Percentiles rank a stretch among this genome's conserved stretches.
Evolutionary conservation across 2,888 invertebrate species (phyloP).

Genomic region (Scrobipalpa atriplicella): DNA sequence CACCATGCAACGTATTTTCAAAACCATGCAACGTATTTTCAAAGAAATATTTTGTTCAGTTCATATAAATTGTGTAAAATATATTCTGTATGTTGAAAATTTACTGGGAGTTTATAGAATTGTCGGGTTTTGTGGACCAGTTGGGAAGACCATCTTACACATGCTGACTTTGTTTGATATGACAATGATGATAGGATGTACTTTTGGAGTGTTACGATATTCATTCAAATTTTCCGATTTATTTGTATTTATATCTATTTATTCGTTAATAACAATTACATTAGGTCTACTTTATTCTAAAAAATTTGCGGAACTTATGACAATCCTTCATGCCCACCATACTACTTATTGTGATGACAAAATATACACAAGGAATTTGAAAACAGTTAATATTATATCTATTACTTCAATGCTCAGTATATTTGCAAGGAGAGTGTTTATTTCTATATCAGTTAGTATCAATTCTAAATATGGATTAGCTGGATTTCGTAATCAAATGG

Average conservation of each 20-base stretch:
- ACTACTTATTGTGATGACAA: neutral
- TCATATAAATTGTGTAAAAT: slow-evolving; percentile 3
- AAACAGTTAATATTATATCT: neutral
- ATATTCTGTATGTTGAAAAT: slow-evolving; percentile 2
- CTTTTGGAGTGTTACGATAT: neutral
- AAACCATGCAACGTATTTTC: neutral
- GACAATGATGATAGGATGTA: neutral
- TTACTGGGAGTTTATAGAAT: slow-evolving; percentile 15
- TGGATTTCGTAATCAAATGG: neutral
- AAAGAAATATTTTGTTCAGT: neutral
- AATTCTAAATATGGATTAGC: neutral
- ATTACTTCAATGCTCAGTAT: neutral
- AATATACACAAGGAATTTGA: slow-evolving; percentile 2
- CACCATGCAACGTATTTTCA: neutral
- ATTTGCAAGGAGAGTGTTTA: neutral
- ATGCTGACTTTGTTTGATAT: neutral
- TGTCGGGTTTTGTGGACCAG: neutral
- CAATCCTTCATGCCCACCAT: neutral
- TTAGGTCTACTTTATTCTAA: neutral
- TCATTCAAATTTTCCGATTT: neutral
- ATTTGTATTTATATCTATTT: neutral
- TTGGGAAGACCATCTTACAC: neutral
- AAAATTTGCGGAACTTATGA: neutral
- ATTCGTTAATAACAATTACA: neutral
- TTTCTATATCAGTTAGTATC: neutral